phyloP scores from a whole-genome alignment of 2,797 vertebrate genomes.

The Benthosema pterotum region DNA sequence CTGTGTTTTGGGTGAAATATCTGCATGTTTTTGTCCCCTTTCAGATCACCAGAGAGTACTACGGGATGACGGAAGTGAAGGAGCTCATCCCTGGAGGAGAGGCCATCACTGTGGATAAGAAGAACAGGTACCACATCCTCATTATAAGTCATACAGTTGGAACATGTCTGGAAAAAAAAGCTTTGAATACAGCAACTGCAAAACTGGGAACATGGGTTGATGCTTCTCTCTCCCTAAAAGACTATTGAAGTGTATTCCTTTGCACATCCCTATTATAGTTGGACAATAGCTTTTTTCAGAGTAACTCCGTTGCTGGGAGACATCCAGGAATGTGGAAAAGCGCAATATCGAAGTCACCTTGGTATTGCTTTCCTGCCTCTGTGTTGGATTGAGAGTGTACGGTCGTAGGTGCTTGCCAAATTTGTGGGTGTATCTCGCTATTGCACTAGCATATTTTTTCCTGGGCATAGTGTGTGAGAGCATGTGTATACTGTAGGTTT shows the following conservation, averaged over 20 bases:
- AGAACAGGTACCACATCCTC: conserved; percentile 84
- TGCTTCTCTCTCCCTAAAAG: conserved; percentile 28
- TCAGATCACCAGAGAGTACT: conserved; percentile 95
- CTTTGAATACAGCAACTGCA: too few species aligned
- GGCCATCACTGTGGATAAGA: conserved; percentile 84
- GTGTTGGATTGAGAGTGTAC: conserved; percentile 7
- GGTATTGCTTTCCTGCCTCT: conserved; percentile 13
- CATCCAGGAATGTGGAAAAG: not conserved
- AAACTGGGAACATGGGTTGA: conserved; percentile 36
- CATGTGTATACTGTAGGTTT: conserved; percentile 8
- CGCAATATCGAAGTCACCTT: conserved; percentile 1
- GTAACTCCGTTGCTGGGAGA: not conserved
- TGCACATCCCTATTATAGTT: conserved; percentile 32
- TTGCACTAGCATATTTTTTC: conserved; percentile 15
- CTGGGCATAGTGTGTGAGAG: not conserved
- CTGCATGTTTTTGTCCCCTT: not conserved
- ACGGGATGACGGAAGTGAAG: conserved; percentile 90
- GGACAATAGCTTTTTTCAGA: conserved; percentile 19
- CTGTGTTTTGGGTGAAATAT: too few species aligned
- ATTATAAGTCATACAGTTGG: not conserved
- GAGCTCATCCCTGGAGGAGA: conserved; percentile 91
- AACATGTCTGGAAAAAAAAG: not conserved
- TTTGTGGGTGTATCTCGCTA: conserved; percentile 7
- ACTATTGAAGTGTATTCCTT: conserved; percentile 21
- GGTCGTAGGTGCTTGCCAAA: conserved; percentile 1